Evolutionary conservation across 2,113 vertebrate genomes (phyloP).

Genomic region (Tetrao urogallus): DNA sequence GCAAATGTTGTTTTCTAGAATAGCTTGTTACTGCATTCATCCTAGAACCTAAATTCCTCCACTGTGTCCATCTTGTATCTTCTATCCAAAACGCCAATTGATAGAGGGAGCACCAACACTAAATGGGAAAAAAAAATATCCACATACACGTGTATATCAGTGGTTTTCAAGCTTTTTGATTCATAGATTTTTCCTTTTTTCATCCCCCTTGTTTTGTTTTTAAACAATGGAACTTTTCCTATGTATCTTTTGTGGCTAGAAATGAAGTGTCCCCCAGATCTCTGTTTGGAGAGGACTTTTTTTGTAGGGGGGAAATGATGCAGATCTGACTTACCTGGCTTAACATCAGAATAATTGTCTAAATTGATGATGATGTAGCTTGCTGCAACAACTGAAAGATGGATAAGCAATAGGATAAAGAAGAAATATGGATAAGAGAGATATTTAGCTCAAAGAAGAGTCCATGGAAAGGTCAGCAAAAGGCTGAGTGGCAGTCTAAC

Average conservation of each 20-base stretch:
- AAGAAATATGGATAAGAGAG: background rate
- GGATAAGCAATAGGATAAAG: background rate
- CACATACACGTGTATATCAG: background rate
- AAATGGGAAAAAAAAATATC: background rate
- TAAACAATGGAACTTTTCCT: background rate
- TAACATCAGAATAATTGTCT: background rate
- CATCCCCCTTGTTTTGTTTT: background rate
- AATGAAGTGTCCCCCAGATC: background rate
- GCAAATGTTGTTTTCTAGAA: background rate
- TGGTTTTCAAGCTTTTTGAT: background rate
- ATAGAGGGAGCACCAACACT: background rate
- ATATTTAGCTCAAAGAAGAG: background rate
- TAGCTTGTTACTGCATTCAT: background rate
- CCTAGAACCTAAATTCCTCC: background rate
- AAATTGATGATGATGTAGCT: background rate
- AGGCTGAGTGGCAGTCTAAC: background rate
- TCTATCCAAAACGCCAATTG: background rate
- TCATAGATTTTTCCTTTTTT: background rate
- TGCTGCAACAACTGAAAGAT: background rate
- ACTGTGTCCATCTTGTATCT: background rate
- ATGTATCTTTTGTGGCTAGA: background rate
- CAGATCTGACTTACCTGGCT: background rate
- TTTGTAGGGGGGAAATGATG: background rate
- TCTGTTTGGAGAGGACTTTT: background rate
- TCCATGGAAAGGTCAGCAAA: background rate